These are phyloP conservation scores for Polylopha cassiicola DNA, from an alignment of 2,888 invertebrate species.

Conservation along the genomic window DNA sequence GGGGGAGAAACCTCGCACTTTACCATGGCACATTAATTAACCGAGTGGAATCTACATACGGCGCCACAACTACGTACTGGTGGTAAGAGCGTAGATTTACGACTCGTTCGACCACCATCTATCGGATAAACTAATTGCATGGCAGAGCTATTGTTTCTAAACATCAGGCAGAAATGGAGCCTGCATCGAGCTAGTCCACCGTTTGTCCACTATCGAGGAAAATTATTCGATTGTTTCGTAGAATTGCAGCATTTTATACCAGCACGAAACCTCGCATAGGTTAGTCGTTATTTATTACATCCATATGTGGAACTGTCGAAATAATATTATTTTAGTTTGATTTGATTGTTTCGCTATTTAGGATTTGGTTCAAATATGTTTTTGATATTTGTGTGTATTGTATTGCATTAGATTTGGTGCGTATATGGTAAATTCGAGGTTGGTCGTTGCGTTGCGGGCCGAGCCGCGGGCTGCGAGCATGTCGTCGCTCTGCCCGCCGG, in stretches of 20 bases:
- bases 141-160: slow-evolving; percentile 73
- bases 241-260: slow-evolving; percentile 34
- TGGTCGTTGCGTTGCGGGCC: slow-evolving; percentile 6
- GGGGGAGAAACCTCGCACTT: slow-evolving; percentile 64
- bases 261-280: too few species aligned
- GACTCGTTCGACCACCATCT: slow-evolving; percentile 73
- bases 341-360: too few species aligned
- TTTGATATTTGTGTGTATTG: too few species aligned
- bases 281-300: too few species aligned
- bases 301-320: too few species aligned
- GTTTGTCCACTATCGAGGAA: slow-evolving; percentile 48
- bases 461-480: slow-evolving; percentile 26
- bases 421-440: slow-evolving; percentile 2
- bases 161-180: slow-evolving; percentile 63
- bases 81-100: slow-evolving; percentile 72
- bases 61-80: slow-evolving; percentile 65
- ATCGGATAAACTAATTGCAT: slow-evolving; percentile 75
- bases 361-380: too few species aligned
- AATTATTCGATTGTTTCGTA: slow-evolving; percentile 54
- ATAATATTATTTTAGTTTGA: too few species aligned
- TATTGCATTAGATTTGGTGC: not conserved
- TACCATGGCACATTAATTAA: slow-evolving; percentile 75
- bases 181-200: slow-evolving; percentile 39
- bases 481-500: slow-evolving; percentile 43
- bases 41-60: slow-evolving; percentile 71